Evolutionary conservation across 2,797 vertebrate genomes (phyloP).

Genomic region (Epinephelus malabaricus): DNA sequence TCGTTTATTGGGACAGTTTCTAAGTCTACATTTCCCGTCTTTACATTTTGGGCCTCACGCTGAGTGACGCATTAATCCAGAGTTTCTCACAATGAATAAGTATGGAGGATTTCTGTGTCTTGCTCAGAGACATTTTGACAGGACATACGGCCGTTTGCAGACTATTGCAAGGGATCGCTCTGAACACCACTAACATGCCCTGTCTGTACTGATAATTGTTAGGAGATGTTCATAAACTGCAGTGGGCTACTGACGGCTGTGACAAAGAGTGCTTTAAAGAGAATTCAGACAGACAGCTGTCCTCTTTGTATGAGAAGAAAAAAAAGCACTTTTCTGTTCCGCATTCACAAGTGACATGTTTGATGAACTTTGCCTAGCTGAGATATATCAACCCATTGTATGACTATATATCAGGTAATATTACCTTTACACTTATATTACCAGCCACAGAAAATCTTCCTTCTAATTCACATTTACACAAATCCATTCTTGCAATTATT

Average conservation of each 20-base stretch:
- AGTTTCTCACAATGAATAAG: constrained; percentile 59
- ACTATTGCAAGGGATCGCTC: constrained; percentile 30
- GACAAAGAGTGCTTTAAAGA: constrained; percentile 10
- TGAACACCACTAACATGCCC: constrained; percentile 42
- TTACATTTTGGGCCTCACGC: constrained; percentile 42
- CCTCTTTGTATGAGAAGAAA: constrained; percentile 15
- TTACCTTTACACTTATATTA: not conserved
- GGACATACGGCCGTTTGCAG: constrained; percentile 57
- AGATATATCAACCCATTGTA: not conserved
- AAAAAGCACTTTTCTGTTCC: constrained; percentile 1
- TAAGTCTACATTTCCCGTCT: constrained; percentile 47
- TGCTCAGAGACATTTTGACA: constrained; percentile 66
- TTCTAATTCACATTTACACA: not conserved
- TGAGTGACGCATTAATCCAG: constrained; percentile 63
- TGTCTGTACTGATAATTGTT: constrained; percentile 43
- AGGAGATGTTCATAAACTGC: constrained; percentile 44
- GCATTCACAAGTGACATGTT: constrained; percentile 21
- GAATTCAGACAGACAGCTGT: constrained; percentile 19
- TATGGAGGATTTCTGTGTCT: constrained; percentile 61
- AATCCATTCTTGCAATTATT: not conserved
- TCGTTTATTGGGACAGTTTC: constrained; percentile 42
- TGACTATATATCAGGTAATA: not conserved
- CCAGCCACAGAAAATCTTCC: not conserved
- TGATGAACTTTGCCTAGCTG: not conserved
- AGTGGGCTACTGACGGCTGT: too few relatives aligned